Evolutionary conservation across 2,113 vertebrate genomes (phyloP).

Genomic region (Forbesichthys papilliferus): DNA sequence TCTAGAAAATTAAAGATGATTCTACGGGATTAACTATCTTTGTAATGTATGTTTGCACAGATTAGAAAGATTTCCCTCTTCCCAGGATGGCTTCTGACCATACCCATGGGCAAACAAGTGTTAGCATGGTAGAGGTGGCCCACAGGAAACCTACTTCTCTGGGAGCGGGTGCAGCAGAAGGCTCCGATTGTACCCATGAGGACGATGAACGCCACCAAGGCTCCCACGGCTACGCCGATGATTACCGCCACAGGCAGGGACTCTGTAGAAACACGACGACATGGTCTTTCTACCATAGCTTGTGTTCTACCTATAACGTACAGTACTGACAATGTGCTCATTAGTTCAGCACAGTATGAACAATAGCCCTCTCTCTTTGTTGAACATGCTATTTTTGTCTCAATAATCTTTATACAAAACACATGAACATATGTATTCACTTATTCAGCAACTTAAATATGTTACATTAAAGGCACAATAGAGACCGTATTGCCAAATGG

Average conservation of each 20-base stretch:
- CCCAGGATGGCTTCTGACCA: too few species aligned
- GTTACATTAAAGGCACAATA: slow-evolving; percentile 15
- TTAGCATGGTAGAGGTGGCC: not conserved
- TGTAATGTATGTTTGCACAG: too few species aligned
- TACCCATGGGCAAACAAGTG: not conserved
- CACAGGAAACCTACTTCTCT: slow-evolving; percentile 88
- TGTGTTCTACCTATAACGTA: slow-evolving; percentile 7
- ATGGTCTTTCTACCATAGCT: slow-evolving; percentile 49
- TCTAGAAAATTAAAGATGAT: too few species aligned
- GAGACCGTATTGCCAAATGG: not conserved
- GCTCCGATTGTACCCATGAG: slow-evolving; percentile 96
- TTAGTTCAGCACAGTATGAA: not conserved
- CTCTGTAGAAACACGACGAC: slow-evolving; percentile 79
- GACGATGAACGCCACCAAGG: slow-evolving; percentile 93
- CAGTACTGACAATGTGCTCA: not conserved
- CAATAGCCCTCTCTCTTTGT: not conserved
- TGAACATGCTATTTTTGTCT: not conserved
- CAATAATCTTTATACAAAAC: not conserved
- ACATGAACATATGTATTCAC: not conserved
- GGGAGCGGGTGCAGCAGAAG: slow-evolving; percentile 96
- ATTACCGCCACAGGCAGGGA: slow-evolving; percentile 95
- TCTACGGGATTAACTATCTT: too few species aligned
- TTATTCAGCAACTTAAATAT: slow-evolving; percentile 4
- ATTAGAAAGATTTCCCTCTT: too few species aligned
- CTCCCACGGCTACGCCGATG: slow-evolving; percentile 96